Conservation (phyloP, 1,140 invertebrate species). For the Lanistes nyassanus region DNA sequence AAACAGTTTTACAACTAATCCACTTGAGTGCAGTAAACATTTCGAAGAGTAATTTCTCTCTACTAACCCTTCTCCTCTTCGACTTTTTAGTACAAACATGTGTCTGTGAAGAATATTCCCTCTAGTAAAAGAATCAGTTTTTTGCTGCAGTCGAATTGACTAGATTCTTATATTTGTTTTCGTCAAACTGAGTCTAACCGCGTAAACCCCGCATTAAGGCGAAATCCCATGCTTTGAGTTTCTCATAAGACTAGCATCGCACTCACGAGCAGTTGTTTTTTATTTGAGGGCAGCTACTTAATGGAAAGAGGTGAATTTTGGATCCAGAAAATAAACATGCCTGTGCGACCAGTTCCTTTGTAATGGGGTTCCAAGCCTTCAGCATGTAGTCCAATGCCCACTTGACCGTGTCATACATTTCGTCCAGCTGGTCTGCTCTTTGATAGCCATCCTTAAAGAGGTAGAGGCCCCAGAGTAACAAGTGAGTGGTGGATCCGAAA, state of each 20-base stretch:
- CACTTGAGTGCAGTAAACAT: neutral
- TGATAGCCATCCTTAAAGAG: conserved; percentile 69
- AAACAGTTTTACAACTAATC: neutral
- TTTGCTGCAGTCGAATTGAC: too few species aligned
- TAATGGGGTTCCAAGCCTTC: conserved; percentile 60
- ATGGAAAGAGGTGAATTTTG: neutral
- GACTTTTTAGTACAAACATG: too few species aligned
- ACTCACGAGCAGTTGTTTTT: neutral
- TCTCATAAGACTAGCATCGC: neutral
- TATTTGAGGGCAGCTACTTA: too few species aligned
- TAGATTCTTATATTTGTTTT: too few species aligned
- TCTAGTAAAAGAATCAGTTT: neutral
- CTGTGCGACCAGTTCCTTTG: conserved; percentile 39
- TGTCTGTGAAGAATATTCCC: too few species aligned
- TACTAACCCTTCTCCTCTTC: neutral
- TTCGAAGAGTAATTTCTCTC: neutral
- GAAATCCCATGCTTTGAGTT: neutral
- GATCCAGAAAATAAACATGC: conserved; percentile 15
- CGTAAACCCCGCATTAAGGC: neutral
- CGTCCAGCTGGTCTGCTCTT: conserved; percentile 62
- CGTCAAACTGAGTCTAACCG: too few species aligned
- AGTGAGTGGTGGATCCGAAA: conserved; percentile 72
- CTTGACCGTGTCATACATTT: conserved; percentile 63
- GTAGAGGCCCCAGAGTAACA: conserved; percentile 73
- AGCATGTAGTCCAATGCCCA: conserved; percentile 77